phyloP scores from a whole-genome alignment of 2,113 vertebrate genomes.

The Pachyramphus minor region DNA sequence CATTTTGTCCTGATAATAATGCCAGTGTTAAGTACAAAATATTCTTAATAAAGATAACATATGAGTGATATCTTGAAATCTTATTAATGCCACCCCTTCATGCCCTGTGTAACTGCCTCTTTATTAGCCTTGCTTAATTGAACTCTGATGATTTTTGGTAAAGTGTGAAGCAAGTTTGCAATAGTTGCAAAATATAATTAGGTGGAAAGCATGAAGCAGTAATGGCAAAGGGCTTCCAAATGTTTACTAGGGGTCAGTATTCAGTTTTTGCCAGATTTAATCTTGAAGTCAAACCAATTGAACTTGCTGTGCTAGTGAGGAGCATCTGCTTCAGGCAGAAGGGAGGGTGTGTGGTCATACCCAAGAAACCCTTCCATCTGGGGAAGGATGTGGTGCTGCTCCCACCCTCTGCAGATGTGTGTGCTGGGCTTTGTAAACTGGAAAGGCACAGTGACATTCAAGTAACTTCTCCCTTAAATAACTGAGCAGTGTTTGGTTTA shows the following conservation, averaged over 20 bases:
- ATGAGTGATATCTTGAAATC: not conserved
- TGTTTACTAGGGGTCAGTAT: not conserved
- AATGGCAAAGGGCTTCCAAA: not conserved
- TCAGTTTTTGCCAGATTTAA: not conserved
- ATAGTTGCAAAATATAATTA: not conserved
- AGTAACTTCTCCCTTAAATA: not conserved
- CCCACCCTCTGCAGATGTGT: not conserved
- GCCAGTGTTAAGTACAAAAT: not conserved
- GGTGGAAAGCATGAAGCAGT: not conserved
- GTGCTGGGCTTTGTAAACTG: not conserved
- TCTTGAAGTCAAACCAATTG: not conserved
- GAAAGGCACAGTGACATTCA: not conserved
- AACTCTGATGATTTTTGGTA: not conserved
- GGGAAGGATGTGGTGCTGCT: not conserved
- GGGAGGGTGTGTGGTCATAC: not conserved
- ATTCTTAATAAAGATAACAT: not conserved
- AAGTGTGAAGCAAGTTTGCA: not conserved
- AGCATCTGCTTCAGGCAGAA: not conserved
- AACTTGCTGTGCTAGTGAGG: not conserved
- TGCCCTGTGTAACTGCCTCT: fast-evolving
- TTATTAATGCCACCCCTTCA: not conserved
- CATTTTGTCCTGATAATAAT: not conserved
- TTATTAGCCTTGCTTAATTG: not conserved
- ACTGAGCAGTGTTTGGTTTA: not conserved
- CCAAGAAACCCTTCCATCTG: not conserved